Base-by-base conservation (phyloP, 2,113 vertebrate species). In the Hiodon tergisus region DNA sequence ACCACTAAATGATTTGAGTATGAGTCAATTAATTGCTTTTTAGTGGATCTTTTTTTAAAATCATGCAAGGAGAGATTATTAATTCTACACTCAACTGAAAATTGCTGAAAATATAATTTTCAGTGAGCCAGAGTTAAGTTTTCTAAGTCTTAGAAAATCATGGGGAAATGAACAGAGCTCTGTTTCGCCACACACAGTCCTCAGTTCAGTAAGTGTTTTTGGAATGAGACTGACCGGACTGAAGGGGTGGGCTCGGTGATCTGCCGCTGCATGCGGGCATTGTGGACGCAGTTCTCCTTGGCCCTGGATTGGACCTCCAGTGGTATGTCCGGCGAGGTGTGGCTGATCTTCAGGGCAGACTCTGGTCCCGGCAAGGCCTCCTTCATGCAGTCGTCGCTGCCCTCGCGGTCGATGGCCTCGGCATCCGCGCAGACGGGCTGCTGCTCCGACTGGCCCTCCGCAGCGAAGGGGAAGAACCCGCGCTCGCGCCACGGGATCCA, bases 401-500 rank as follows among this genome's bases (percentile, higher is more conserved):
- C 94, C 81, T 93, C 93, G 76, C 90, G 94, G 6, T 88, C 83
- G 62, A 93, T 92, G 72, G 92, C 88, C 10, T 98, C 96, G 76
- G 93, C 89, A 5, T 96, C 96, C 2, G 93, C 90, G 87, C 93
- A 96, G 81, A 94, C 94, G 67, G 94, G 86, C 76, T 96, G 93
- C 71, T 94, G 93, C 66, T 95, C 94, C 74, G 93, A 90, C 81
- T 94, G 96, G 84, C 92, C 89, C 80, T 95, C 94, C 88, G 96
- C 97, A 89, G 67, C 90, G 59, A 91, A 91, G 71, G 93, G 93
- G 0, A 92, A 92, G 67, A 93, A 82, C 17, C 92, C 92, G 69
- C 93, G 91, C 83, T 99, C 97, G 81, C 97, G 91, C 96, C 97
- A 99, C 58, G 97, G 97, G 87, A 98, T 95, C 97, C 97, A 99